A percentile compares a stretch with the other conserved stretches of the same genome.
Evolutionary conservation across 2,888 invertebrate genomes (phyloP).

Genomic region (Sinotaia quadrata): DNA sequence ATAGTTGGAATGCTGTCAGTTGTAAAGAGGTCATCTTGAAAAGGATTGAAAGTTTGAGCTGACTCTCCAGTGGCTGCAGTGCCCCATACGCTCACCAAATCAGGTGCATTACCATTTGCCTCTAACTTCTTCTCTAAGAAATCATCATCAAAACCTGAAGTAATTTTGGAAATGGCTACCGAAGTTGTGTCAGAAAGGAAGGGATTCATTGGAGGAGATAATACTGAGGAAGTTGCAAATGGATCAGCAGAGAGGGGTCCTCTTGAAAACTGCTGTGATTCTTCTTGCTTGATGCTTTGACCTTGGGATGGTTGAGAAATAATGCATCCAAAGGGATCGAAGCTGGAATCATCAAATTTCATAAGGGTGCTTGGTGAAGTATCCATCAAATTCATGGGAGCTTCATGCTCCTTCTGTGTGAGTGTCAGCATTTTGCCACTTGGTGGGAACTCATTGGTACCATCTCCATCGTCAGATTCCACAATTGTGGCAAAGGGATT

Average conservation of each 20-base stretch:
- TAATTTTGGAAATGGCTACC: neutral
- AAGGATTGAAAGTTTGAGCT: conserved; percentile 49
- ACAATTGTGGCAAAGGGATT: conserved; percentile 41
- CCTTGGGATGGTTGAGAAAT: conserved; percentile 15
- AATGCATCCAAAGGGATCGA: conserved; percentile 22
- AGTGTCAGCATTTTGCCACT: too few relatives aligned
- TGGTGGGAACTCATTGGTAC: conserved; percentile 21
- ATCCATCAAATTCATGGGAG: neutral
- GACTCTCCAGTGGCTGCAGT: conserved; percentile 29
- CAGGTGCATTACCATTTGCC: neutral
- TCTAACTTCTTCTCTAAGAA: conserved; percentile 36
- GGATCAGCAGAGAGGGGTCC: conserved; percentile 7
- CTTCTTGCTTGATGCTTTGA: conserved; percentile 3
- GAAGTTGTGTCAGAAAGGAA: conserved; percentile 11
- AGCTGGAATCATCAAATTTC: neutral
- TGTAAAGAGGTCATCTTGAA: conserved; percentile 61
- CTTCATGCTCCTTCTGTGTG: too few relatives aligned
- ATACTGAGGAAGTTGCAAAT: neutral
- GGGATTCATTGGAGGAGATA: conserved; percentile 18
- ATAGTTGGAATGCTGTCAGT: conserved; percentile 44
- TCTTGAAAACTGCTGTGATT: neutral
- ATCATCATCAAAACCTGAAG: conserved; percentile 45
- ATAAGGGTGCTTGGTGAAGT: neutral
- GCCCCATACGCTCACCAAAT: conserved; percentile 32
- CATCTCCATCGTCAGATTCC: conserved; percentile 35